Conservation (phyloP, 2,113 vertebrate genomes). For the Antennarius striatus region DNA sequence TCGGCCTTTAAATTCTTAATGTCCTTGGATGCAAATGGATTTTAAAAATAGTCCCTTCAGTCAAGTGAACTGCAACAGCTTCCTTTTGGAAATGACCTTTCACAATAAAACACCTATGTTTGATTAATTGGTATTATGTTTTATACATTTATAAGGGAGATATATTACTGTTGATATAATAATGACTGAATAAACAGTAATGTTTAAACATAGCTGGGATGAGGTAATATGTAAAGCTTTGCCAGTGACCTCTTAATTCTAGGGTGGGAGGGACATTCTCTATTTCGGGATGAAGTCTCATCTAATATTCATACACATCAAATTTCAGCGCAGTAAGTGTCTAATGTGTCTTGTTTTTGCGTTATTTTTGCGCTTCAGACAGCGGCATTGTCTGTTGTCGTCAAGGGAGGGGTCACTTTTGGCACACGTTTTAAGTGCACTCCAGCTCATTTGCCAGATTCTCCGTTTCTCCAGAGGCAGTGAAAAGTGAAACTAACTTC, state of each 20-base stretch:
- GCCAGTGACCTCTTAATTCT: conserved; percentile 58
- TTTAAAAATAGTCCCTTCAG: no score
- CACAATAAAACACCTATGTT: no score
- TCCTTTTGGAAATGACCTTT: no score
- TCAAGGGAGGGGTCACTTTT: conserved; percentile 38
- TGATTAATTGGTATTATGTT: no score
- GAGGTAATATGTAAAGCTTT: conserved; percentile 50
- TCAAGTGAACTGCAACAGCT: no score
- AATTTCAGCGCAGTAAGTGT: conserved; percentile 43
- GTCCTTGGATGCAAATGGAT: no score
- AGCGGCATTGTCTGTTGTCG: conserved; percentile 37
- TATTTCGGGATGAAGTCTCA: conserved; percentile 75
- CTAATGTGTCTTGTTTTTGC: conserved; percentile 51
- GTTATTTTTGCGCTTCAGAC: conserved; percentile 37
- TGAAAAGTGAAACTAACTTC: conserved; percentile 48
- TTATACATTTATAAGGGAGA: no score
- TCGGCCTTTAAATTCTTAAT: no score
- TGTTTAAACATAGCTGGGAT: conserved; percentile 28
- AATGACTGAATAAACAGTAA: not conserved
- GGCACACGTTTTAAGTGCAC: conserved; percentile 28
- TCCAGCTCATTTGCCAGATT: conserved; percentile 43
- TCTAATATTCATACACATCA: conserved; percentile 77
- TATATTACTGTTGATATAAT: no score
- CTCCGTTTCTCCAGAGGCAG: conserved; percentile 51
- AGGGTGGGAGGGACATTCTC: conserved; percentile 57